Evolutionary conservation across 2,797 vertebrate genomes (phyloP).

Genomic region (Rhinichthys osculus): DNA sequence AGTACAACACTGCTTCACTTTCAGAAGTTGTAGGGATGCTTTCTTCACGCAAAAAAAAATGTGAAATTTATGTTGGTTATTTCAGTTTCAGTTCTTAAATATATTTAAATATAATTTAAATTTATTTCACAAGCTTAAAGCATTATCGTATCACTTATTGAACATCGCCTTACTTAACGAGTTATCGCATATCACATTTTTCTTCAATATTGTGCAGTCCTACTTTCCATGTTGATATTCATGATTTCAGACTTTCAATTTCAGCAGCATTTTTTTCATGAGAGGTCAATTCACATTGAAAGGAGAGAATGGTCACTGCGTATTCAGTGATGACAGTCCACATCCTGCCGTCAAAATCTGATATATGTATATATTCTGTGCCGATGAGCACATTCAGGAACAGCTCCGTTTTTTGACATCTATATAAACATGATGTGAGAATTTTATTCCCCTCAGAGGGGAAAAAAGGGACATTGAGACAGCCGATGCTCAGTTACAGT

Average conservation of each 20-base stretch:
- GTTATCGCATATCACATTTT: too few species aligned
- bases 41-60: too few species aligned
- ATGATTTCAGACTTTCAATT: constrained; percentile 20
- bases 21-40: too few species aligned
- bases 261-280: constrained; percentile 8
- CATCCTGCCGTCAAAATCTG: constrained; percentile 5
- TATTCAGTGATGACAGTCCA: constrained; percentile 32
- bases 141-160: too few species aligned
- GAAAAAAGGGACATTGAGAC: constrained; percentile 33
- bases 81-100: too few species aligned
- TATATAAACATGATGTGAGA: constrained; percentile 42
- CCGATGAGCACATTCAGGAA: constrained; percentile 10
- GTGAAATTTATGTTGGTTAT: too few species aligned
- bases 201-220: too few species aligned
- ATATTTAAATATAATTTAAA: too few species aligned
- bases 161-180: too few species aligned
- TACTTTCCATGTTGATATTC: constrained; percentile 25
- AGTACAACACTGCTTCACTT: too few species aligned
- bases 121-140: background rate
- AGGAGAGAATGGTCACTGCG: constrained; percentile 21
- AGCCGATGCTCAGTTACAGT: constrained; percentile 30
- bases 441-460: constrained; percentile 3
- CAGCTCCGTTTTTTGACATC: constrained; percentile 34
- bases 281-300: constrained; percentile 9
- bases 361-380: constrained; percentile 38